Base-by-base conservation (phyloP, 2,797 vertebrate genomes). In the Hypotaenidia philippensis region DNA sequence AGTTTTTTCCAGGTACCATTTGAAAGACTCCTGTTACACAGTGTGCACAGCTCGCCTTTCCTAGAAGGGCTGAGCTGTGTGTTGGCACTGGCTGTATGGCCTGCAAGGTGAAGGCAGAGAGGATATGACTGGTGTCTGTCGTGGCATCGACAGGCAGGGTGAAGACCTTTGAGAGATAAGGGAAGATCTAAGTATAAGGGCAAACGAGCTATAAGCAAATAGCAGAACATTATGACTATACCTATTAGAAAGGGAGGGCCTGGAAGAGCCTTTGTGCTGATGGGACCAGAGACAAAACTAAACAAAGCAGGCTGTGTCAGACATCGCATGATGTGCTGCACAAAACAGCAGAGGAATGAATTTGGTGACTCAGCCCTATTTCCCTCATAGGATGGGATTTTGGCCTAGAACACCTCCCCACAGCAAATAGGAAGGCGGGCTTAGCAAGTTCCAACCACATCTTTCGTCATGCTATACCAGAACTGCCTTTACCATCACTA, bases 341-440 rank as follows among this genome's bases (percentile, higher is more conserved):
- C 40, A 76, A 83, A 90, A 71, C 53, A 83, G 79, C 69, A 83
- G 47, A 50, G 49, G 50, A 70, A 41, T 61, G 16, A 81, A 31
- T 52, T 36, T 38, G 53, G 69, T 92, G 91, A 91, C 89, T 93
- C 85, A 93, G 93, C 72, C 82, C 53, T 25, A 13, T 80, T 74
- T 80, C 76, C 36, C 65, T 78, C 26, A 11, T 15, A 25, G 0
- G 0, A 70, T 4, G 41, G 75, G 49, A 74, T 81, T 89, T 38
- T 52, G 87, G 78, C 84, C 77, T 70, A 38, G 38, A 60, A 85
- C 0, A 0, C 87, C 91, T 56, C 36, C 5, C 45, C 38, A 59
- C 89, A 83, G 63, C 83, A 80, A 53, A 29, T 5, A 26, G 49
- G 72, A 40, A 27, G 60, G 77, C 25, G 79, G 66, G 55, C 59